phyloP scores from a whole-genome alignment of 2,888 invertebrate genomes.

The Pecten maximus region DNA sequence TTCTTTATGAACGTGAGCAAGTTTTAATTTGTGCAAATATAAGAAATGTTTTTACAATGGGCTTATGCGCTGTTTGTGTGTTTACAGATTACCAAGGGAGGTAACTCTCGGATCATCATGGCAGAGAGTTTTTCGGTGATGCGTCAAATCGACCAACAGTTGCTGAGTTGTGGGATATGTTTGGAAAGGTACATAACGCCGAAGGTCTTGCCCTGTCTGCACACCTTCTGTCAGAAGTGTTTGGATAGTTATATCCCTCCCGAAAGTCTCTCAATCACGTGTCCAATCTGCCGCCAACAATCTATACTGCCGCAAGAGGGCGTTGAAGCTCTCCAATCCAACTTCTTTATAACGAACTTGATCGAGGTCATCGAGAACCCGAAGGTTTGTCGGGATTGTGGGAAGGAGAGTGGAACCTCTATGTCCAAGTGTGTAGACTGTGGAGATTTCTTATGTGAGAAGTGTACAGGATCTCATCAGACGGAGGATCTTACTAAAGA shows the following conservation, averaged over 20 bases:
- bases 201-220: conserved; percentile 84
- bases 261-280: conserved; percentile 83
- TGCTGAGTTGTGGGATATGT: conserved; percentile 82
- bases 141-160: conserved; percentile 70
- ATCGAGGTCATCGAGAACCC: conserved; percentile 81
- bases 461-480: conserved; percentile 73
- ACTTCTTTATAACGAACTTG: conserved; percentile 82
- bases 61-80: conserved; percentile 36
- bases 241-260: conserved; percentile 83
- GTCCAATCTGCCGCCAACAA: conserved; percentile 84
- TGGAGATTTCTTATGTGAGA: conserved; percentile 78
- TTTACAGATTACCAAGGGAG: conserved; percentile 65
- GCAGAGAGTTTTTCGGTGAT: conserved; percentile 68
- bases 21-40: too few relatives aligned
- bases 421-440: conserved; percentile 79
- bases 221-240: conserved; percentile 84
- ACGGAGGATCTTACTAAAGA: conserved; percentile 65
- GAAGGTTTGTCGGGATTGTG: conserved; percentile 74
- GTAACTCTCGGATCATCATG: conserved; percentile 62
- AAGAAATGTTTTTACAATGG: too few relatives aligned
- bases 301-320: conserved; percentile 84
- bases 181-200: conserved; percentile 79
- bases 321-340: conserved; percentile 83
- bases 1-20: too few relatives aligned
- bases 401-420: conserved; percentile 68